These are phyloP conservation scores for Axinella damicornis DNA, from an alignment of 37 sponge, comb jelly and placozoan genomes.

Conservation along the genomic window DNA sequence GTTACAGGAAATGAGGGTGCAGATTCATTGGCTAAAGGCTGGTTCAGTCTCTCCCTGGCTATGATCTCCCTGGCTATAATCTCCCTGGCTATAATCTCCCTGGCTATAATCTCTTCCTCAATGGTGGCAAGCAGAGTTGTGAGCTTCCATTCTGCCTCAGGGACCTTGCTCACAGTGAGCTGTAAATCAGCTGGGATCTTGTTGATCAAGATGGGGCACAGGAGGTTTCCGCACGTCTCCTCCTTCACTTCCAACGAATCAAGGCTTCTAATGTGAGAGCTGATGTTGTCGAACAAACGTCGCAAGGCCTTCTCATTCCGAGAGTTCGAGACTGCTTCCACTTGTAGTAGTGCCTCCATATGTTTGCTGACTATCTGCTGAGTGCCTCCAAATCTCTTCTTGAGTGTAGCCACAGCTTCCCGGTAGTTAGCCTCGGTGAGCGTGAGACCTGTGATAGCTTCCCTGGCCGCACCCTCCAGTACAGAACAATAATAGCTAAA, in stretches of 20 bases:
- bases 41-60: too few species aligned
- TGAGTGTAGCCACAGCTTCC: conserved; percentile 19
- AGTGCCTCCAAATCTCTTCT: conserved; percentile 49
- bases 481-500: conserved; percentile 37
- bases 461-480: conserved; percentile 25
- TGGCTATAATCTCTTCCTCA: conserved; percentile 46
- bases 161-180: conserved; percentile 34
- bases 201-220: conserved; percentile 49
- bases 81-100: too few species aligned
- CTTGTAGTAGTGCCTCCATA: conserved; percentile 49
- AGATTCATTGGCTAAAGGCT: too few species aligned
- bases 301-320: conserved; percentile 43
- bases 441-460: conserved; percentile 40
- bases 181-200: conserved; percentile 53
- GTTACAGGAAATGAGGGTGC: too few species aligned
- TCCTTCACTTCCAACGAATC: conserved; percentile 5
- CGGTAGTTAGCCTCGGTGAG: conserved; percentile 37
- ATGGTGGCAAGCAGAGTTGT: conserved; percentile 25
- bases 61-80: too few species aligned
- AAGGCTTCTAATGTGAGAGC: conserved; percentile 41
- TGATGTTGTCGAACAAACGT: conserved; percentile 40
- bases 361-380: conserved; percentile 46
- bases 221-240: conserved; percentile 22
- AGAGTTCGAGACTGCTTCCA: conserved; percentile 26
- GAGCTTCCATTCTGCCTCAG: conserved; percentile 44